A percentile compares a stretch with the other conserved stretches of the same genome.
These are phyloP conservation scores for Luscinia luscinia DNA, from an alignment of 2,797 vertebrate species.

Conservation along the genomic window DNA sequence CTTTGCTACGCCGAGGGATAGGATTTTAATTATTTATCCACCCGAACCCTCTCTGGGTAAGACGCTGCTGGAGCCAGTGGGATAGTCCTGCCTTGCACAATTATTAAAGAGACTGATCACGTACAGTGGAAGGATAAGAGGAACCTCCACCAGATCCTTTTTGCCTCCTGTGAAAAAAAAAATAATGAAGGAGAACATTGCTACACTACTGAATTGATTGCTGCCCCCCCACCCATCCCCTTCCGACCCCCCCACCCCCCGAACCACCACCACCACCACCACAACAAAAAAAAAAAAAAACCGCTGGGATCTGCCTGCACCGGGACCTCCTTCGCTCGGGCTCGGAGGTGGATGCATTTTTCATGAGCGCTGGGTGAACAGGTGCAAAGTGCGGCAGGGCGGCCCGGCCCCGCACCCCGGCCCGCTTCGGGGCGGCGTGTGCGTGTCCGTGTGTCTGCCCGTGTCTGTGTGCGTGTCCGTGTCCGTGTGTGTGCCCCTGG, in stretches of 20 bases:
- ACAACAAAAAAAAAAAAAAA: background rate
- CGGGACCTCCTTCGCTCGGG: slow-evolving; percentile 72
- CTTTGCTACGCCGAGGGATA: slow-evolving; percentile 52
- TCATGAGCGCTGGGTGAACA: slow-evolving; percentile 80
- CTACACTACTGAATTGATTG: background rate
- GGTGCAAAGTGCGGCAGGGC: slow-evolving; percentile 78
- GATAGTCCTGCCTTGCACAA: slow-evolving; percentile 76
- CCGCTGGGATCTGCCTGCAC: slow-evolving; percentile 62
- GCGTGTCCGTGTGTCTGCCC: slow-evolving; percentile 22
- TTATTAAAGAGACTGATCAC: slow-evolving; percentile 73
- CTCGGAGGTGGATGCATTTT: slow-evolving; percentile 68
- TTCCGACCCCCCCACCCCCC: too few species aligned
- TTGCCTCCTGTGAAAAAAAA: slow-evolving; percentile 20
- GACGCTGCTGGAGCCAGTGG: slow-evolving; percentile 69
- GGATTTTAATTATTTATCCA: slow-evolving; percentile 75
- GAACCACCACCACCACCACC: too few species aligned
- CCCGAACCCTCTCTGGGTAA: slow-evolving; percentile 56
- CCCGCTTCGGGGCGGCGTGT: slow-evolving; percentile 44
- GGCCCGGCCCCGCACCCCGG: slow-evolving; percentile 59
- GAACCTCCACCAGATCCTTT: slow-evolving; percentile 61
- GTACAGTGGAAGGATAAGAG: slow-evolving; percentile 63
- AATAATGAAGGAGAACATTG: slow-evolving; percentile 15
- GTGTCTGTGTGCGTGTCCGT: background rate
- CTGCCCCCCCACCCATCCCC: background rate
- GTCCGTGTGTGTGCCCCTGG: slow-evolving; percentile 25